Percentiles rank a stretch among this genome's conserved stretches.
Conservation (phyloP, 2,113 vertebrate genomes). For the Rhea americana region DNA sequence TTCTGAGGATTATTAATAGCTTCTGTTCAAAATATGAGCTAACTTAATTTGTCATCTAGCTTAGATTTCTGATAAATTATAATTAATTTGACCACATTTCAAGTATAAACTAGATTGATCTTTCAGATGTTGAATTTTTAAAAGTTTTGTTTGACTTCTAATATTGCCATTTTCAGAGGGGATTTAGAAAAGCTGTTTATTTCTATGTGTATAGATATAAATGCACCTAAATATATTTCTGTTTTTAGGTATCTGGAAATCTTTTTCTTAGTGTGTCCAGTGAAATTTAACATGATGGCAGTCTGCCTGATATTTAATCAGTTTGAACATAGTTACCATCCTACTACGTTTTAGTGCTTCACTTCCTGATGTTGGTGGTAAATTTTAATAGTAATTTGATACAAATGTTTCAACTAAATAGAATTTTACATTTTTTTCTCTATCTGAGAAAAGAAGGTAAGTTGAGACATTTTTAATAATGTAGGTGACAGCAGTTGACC, state of each 20-base stretch:
- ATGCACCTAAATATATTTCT: neutral
- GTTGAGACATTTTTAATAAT: neutral
- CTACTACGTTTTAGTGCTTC: neutral
- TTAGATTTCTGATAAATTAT: neutral
- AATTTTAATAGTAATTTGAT: constrained; percentile 15
- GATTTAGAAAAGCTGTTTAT: neutral
- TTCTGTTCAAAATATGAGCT: neutral
- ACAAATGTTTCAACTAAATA: neutral
- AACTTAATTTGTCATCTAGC: neutral
- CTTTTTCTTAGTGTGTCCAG: neutral
- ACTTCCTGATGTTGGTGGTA: neutral
- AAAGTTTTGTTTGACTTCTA: neutral
- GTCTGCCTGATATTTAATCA: neutral
- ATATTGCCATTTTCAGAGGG: neutral
- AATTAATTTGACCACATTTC: neutral
- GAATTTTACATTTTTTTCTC: neutral
- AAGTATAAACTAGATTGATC: neutral
- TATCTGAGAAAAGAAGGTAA: neutral
- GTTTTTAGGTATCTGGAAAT: neutral
- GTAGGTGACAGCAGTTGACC: neutral
- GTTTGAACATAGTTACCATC: neutral
- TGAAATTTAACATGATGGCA: neutral
- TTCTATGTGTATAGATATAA: neutral
- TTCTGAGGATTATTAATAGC: neutral
- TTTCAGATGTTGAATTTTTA: neutral